Conservation (phyloP, 2,888 invertebrate genomes). For the Leptopilina drosophilae region DNA sequence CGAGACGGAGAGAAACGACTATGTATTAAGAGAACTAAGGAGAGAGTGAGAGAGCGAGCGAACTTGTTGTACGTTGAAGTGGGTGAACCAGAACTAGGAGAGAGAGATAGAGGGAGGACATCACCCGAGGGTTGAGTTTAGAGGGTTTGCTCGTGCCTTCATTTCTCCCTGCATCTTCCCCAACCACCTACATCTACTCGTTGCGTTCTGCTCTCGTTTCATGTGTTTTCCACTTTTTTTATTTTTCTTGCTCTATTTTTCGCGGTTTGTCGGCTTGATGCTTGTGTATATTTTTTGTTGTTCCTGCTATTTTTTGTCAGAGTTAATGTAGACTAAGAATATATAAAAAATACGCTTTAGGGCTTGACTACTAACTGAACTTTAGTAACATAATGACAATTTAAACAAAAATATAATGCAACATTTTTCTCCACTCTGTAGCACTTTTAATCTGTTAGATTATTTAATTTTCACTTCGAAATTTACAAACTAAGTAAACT, state of each 20-base stretch:
- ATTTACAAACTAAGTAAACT: no score
- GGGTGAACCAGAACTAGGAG: slow-evolving; percentile 44
- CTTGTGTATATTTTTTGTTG: slow-evolving; percentile 40
- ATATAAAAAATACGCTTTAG: not conserved
- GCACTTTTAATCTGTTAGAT: no score
- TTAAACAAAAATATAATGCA: no score
- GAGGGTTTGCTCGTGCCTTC: slow-evolving; percentile 53
- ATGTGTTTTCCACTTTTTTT: slow-evolving; percentile 41
- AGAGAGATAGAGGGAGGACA: slow-evolving; percentile 45
- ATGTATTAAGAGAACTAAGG: slow-evolving; percentile 42
- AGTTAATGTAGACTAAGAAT: slow-evolving; percentile 13
- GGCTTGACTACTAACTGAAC: not conserved
- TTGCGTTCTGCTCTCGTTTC: slow-evolving; percentile 25
- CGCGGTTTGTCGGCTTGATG: slow-evolving; percentile 52
- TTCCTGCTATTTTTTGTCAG: slow-evolving; percentile 42
- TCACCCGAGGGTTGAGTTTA: slow-evolving; percentile 48
- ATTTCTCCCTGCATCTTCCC: slow-evolving; percentile 40
- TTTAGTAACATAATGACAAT: not conserved
- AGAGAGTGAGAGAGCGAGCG: not conserved
- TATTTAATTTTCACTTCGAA: no score
- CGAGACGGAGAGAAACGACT: slow-evolving; percentile 53
- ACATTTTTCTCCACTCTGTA: no score
- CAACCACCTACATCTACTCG: slow-evolving; percentile 40
- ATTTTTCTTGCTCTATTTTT: slow-evolving; percentile 45
- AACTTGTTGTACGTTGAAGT: slow-evolving; percentile 36